Evolutionary conservation across 2,797 vertebrate genomes (phyloP).

Genomic region (Steatocranus sp.): DNA sequence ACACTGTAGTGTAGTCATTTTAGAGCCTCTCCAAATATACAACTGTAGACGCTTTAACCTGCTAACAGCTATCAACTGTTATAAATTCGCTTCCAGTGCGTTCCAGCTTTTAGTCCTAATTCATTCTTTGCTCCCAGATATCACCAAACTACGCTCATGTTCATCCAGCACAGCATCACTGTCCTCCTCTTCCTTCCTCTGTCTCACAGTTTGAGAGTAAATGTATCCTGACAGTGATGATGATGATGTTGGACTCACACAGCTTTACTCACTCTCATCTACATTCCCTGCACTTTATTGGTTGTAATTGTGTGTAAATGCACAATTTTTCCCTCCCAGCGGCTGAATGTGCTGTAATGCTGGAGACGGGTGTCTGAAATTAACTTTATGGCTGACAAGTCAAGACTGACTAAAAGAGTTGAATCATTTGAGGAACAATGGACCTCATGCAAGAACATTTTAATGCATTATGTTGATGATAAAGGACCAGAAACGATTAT

Average conservation of each 20-base stretch:
- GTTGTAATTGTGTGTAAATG: not conserved
- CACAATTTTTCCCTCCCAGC: not conserved
- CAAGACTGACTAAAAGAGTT: not conserved
- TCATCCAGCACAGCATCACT: not conserved
- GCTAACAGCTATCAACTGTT: not conserved
- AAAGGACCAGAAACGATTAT: not conserved
- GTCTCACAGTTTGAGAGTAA: not conserved
- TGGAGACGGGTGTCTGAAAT: slow-evolving; percentile 10
- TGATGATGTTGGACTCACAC: not conserved
- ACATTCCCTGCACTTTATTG: slow-evolving; percentile 40
- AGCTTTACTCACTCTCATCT: not conserved
- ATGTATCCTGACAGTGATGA: not conserved
- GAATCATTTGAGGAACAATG: not conserved
- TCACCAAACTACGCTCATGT: slow-evolving; percentile 12
- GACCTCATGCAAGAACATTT: slow-evolving; percentile 1
- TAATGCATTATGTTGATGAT: not conserved
- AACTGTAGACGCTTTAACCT: not conserved
- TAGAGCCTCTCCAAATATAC: not conserved
- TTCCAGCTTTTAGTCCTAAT: slow-evolving; percentile 21
- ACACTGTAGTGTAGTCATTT: not conserved
- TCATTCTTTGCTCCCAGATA: slow-evolving; percentile 28
- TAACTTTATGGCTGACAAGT: not conserved
- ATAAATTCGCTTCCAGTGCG: slow-evolving; percentile 46
- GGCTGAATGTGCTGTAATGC: not conserved
- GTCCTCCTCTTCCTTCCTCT: not conserved